A percentile compares a stretch with the other conserved stretches of the same genome.
phyloP scores from a whole-genome alignment of 2,113 vertebrate genomes.

The Marmota monax region DNA sequence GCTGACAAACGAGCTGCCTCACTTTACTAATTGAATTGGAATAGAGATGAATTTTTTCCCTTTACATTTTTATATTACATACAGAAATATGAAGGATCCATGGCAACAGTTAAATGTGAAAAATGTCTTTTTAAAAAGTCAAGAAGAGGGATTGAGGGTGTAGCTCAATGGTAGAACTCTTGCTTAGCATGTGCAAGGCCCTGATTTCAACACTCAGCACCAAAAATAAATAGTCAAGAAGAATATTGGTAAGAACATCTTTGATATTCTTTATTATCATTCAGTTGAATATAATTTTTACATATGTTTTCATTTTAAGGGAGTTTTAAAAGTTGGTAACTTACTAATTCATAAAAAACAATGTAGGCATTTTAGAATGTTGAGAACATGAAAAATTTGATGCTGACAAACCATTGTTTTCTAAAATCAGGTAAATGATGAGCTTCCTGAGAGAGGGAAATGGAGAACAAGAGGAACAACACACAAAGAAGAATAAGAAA shows the following conservation, averaged over 20 bases:
- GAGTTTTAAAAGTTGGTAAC: background rate
- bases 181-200: background rate
- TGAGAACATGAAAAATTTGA: constrained; percentile 5
- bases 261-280: background rate
- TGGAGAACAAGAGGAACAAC: background rate
- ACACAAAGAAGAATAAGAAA: background rate
- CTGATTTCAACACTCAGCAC: background rate
- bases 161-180: background rate
- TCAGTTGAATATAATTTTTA: background rate
- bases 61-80: background rate
- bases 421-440: constrained; percentile 9
- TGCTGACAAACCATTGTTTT: background rate
- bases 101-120: background rate
- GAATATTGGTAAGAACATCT: background rate
- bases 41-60: background rate
- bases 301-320: constrained; percentile 15
- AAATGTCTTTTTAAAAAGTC: background rate
- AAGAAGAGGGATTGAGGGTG: background rate
- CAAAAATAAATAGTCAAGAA: background rate
- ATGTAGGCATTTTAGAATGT: constrained; percentile 28
- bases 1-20: background rate
- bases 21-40: background rate
- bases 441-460: background rate
- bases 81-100: background rate
- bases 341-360: constrained; percentile 10